Evolutionary conservation across 2,888 invertebrate species (phyloP), one percentile per base, ranked within the genome.

Genomic region (Xylota sylvarum): DNA sequence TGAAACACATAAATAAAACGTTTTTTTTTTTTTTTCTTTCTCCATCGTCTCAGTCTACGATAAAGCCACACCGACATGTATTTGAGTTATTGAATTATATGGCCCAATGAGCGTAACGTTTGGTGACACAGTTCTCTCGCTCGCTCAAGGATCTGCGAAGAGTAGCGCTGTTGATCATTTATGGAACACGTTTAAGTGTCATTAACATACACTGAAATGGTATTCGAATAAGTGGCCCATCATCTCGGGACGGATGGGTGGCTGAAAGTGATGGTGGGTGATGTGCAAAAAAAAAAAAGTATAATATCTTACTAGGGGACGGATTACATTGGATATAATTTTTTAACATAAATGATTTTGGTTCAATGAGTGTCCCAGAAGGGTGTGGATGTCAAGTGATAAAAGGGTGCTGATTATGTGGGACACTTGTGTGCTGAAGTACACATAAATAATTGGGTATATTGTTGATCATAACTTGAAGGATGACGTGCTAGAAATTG

Each of bases 121-220:
- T 14, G 56, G 73, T 82, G 77, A 78, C 82, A 82, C 73, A 73
- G 56, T 82, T 67, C 37, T 37, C 32, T 30, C 17, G 52, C 56
- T 14, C 52, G 17, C 35, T 43, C 19, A 70, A 62, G 69, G 55
- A 64, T 62, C 64, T 58, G n/a, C 37, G 4, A 56, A 35, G 19
- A 50, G 55, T 55, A 52, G 62, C 46, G 27, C 62, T 73, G 77
- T 86, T 73, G 86, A 82, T 82, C 73, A 82, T 73, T 86, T 86
- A 62, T 81, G 72, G 64, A 48, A 72, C 37, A 64, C 70, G 48
- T 85, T 76, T 76, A 81, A 85, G 81, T 85, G 65, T 62, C 85
- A 81, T 85, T 81, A 85, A 72, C 72, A 77, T 60, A 76, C 64
- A 70, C 67, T 65, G 76, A 60, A 80, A 81, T 74, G 62, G 10